A percentile compares a stretch with the other conserved stretches of the same genome.
These are phyloP conservation scores for Scotopteryx bipunctaria DNA, from an alignment of 2,888 invertebrate species.

Conservation along the genomic window DNA sequence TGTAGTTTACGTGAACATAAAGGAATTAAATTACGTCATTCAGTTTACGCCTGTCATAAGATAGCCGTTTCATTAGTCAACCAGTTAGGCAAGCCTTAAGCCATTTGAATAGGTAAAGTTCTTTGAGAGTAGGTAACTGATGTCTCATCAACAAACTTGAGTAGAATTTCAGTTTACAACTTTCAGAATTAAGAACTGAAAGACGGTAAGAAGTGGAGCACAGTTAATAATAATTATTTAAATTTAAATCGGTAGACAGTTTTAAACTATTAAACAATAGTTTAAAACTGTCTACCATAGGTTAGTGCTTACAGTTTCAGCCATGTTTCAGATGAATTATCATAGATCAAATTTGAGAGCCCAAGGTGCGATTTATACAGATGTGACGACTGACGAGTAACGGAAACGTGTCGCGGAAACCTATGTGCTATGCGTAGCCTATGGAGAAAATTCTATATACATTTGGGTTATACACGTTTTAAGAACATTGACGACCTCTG, in stretches of 20 bases:
- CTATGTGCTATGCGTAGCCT: no score
- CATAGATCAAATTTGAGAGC: no score
- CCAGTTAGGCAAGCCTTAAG: constrained; percentile 4
- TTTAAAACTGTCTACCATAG: no score
- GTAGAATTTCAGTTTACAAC: constrained; percentile 22
- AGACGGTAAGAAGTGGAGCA: constrained; percentile 8
- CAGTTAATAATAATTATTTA: constrained; percentile 14
- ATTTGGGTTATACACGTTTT: no score
- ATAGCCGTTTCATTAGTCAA: constrained; percentile 1
- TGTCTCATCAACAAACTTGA: constrained; percentile 21
- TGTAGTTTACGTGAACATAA: no score
- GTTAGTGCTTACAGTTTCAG: not conserved
- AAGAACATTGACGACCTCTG: no score
- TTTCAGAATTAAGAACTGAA: constrained; percentile 13
- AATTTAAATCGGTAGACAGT: constrained; percentile 9
- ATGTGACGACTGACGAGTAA: no score
- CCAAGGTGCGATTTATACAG: no score
- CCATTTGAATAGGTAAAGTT: constrained; percentile 24
- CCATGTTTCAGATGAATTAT: not conserved
- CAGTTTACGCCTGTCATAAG: not conserved
- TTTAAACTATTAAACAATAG: constrained; percentile 4
- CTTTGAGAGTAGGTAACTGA: constrained; percentile 24
- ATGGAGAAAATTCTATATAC: no score
- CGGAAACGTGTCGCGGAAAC: no score
- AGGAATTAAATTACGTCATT: not conserved